Conservation (phyloP, 2,113 vertebrate genomes). For the Leptocoma aspasia region DNA sequence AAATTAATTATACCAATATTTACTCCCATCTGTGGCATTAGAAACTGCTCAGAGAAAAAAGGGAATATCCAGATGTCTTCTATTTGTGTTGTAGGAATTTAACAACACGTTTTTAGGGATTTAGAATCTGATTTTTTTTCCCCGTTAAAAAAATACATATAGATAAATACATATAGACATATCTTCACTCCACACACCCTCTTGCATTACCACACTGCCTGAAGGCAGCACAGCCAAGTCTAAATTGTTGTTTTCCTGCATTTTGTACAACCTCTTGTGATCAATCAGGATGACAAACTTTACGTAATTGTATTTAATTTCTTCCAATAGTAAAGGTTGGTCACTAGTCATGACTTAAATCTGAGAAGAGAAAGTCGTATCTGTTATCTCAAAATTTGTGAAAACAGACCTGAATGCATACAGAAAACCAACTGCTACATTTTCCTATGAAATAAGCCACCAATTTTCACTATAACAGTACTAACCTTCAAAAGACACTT, state of each 20-base stretch:
- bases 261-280: not conserved
- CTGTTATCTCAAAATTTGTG: not conserved
- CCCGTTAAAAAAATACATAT: not conserved
- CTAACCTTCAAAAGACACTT: not conserved
- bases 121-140: not conserved
- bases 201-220: not conserved
- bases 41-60: not conserved
- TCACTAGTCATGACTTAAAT: not conserved
- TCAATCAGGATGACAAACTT: not conserved
- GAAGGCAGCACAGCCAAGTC: not conserved
- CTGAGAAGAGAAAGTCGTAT: not conserved
- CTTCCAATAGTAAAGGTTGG: not conserved
- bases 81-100: not conserved
- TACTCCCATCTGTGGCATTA: not conserved
- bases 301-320: not conserved
- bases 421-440: not conserved
- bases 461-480: not conserved
- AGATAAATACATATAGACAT: not conserved
- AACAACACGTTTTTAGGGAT: not conserved
- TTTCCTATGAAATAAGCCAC: not conserved
- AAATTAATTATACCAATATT: conserved; percentile 43
- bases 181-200: not conserved
- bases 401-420: not conserved
- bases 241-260: not conserved
- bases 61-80: not conserved